Conservation (phyloP, 2,113 vertebrate species). For the Noctilio leporinus region DNA sequence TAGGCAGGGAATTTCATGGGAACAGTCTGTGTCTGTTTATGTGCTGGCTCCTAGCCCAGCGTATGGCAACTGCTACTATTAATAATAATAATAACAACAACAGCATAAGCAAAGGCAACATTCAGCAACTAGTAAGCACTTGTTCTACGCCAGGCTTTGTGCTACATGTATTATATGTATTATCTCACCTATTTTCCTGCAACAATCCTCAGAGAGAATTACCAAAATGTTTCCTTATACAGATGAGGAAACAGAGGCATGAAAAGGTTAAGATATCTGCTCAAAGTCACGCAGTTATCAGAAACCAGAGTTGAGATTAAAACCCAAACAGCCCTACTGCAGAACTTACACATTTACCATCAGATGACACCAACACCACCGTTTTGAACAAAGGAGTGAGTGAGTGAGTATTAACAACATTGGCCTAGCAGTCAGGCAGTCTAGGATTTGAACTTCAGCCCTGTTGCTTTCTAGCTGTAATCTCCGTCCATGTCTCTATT, state of each 20-base stretch:
- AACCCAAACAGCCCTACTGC: neutral
- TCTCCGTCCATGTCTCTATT: neutral
- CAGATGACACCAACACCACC: neutral
- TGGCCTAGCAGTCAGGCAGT: neutral
- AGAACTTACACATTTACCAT: neutral
- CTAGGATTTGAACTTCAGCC: neutral
- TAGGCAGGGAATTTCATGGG: neutral
- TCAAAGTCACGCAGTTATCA: neutral
- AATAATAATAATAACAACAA: neutral
- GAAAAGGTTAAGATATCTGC: neutral
- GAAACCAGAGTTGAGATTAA: neutral
- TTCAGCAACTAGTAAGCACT: neutral
- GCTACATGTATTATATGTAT: neutral
- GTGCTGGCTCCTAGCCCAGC: neutral
- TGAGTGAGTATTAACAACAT: rapidly evolving
- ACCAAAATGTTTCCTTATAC: neutral
- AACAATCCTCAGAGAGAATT: neutral
- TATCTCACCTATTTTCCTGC: neutral
- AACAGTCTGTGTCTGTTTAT: neutral
- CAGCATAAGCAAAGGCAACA: neutral
- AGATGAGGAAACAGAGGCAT: neutral
- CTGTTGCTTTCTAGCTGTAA: neutral
- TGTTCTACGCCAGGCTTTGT: neutral
- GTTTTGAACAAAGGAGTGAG: neutral
- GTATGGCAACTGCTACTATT: neutral